Evolutionary conservation across 2,113 vertebrate genomes (phyloP).

Genomic region (Halcyon senegalensis): DNA sequence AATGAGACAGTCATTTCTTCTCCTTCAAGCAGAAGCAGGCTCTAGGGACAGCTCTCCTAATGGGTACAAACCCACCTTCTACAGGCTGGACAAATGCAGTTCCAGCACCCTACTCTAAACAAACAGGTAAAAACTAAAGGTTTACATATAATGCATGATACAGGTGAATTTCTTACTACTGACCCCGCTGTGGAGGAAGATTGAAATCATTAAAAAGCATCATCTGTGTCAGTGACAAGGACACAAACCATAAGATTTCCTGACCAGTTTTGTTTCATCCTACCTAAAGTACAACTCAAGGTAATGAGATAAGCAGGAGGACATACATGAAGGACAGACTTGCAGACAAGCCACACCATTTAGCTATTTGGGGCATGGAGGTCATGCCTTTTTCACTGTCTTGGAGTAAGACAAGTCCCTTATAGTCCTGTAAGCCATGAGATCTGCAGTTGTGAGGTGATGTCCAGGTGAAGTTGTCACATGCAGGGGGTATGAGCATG

Average conservation of each 20-base stretch:
- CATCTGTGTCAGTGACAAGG: neutral
- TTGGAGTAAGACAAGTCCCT: neutral
- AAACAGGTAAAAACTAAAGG: neutral
- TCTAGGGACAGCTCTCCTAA: neutral
- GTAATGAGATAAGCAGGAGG: neutral
- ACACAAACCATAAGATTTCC: neutral
- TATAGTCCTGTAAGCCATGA: neutral
- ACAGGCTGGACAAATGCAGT: neutral
- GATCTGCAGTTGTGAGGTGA: neutral
- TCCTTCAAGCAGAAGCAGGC: neutral
- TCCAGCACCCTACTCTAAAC: neutral
- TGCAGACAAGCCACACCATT: neutral
- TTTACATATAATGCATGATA: neutral
- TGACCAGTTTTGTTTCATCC: neutral
- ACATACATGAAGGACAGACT: neutral
- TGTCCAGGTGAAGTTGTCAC: neutral
- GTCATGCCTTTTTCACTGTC: neutral
- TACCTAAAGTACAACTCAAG: neutral
- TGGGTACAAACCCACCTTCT: neutral
- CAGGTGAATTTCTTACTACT: neutral
- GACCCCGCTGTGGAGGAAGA: neutral
- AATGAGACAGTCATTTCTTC: neutral
- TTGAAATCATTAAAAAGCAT: neutral
- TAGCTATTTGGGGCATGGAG: neutral
- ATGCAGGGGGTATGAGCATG: accelerated